These are phyloP conservation scores for Lutraria lutraria DNA, from an alignment of 2,888 invertebrate species.

Conservation along the genomic window DNA sequence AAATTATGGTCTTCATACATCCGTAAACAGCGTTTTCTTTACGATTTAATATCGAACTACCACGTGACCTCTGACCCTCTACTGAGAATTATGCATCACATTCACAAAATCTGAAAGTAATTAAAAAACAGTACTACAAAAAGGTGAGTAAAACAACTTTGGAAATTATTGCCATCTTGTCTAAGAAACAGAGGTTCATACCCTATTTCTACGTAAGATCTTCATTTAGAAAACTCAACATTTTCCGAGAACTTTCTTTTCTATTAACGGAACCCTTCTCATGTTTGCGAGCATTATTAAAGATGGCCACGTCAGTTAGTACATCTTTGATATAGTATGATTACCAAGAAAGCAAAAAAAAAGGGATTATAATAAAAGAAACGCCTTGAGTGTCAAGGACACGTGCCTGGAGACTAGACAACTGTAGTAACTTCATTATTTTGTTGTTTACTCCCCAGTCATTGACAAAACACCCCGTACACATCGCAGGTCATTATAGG, in stretches of 20 bases:
- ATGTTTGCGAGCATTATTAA: background rate
- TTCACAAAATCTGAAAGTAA: conserved; percentile 18
- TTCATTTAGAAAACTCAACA: background rate
- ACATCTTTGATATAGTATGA: too few species aligned
- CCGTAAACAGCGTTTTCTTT: too few species aligned
- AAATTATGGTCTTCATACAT: too few species aligned
- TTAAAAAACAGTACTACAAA: background rate
- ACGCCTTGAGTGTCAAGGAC: too few species aligned
- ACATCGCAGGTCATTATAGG: too few species aligned
- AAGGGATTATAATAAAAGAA: background rate
- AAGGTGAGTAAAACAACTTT: too few species aligned
- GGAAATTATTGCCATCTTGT: background rate
- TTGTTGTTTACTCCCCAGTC: too few species aligned
- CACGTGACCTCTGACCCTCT: background rate
- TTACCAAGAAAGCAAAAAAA: too few species aligned
- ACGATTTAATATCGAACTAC: background rate
- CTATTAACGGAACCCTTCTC: background rate
- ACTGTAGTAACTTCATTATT: too few species aligned
- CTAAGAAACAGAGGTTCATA: background rate
- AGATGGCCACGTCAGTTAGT: too few species aligned
- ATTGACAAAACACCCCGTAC: too few species aligned
- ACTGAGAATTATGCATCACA: conserved; percentile 10
- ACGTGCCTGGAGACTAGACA: too few species aligned
- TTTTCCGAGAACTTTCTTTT: background rate
- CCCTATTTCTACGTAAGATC: background rate